Conservation (phyloP, 2,113 vertebrate genomes). For the Callionymus lyra region DNA sequence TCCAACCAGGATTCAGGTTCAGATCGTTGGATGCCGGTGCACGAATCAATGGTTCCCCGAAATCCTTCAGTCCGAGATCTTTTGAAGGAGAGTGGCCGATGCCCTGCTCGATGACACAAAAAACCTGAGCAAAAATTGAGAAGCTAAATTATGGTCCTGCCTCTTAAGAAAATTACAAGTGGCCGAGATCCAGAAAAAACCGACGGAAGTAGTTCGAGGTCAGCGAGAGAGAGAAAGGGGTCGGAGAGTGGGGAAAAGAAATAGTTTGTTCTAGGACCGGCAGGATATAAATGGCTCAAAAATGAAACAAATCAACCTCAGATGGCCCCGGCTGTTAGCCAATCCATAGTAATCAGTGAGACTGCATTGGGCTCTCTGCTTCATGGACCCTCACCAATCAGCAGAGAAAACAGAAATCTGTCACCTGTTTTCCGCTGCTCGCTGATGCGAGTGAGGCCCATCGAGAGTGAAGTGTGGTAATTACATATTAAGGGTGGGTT, state of each 20-base stretch:
- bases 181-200: conserved; percentile 10
- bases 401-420: conserved; percentile 56
- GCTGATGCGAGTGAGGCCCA: conserved; percentile 32
- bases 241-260: conserved; percentile 10
- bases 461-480: conserved; percentile 24
- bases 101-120: conserved; percentile 8
- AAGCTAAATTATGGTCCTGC: conserved; percentile 3
- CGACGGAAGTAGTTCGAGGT: conserved; percentile 5
- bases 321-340: conserved; percentile 45
- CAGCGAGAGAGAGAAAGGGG: not conserved
- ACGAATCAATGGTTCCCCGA: too few species aligned
- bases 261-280: conserved; percentile 34
- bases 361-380: conserved; percentile 58
- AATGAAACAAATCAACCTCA: conserved; percentile 68
- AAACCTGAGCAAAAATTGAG: conserved; percentile 10
- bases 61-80: too few species aligned
- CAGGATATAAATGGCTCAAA: conserved; percentile 60
- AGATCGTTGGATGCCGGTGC: too few species aligned
- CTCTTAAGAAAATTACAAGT: conserved; percentile 11
- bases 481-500: conserved; percentile 25
- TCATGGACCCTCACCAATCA: conserved; percentile 58
- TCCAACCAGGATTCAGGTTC: too few species aligned
- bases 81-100: too few species aligned
- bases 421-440: conserved; percentile 48
- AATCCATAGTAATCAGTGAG: conserved; percentile 67